These are phyloP conservation scores for Noctua janthina DNA, from an alignment of 2,888 invertebrate species.

Conservation along the genomic window DNA sequence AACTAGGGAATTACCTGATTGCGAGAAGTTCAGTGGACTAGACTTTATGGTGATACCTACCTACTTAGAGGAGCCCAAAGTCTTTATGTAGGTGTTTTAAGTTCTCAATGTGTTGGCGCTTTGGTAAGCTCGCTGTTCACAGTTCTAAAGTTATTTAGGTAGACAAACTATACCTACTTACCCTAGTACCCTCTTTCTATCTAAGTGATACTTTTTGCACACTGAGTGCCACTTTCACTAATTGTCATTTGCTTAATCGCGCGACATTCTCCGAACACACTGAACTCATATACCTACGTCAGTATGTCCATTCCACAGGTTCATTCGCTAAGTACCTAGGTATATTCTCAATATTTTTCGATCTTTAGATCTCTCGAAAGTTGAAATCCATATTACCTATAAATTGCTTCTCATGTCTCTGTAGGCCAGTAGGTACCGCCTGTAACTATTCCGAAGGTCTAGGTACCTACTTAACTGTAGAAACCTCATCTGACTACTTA, in stretches of 20 bases:
- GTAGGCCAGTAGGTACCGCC: too few species aligned
- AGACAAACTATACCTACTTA: background rate
- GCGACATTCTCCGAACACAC: background rate
- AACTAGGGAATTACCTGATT: too few species aligned
- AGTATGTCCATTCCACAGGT: background rate
- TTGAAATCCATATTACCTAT: background rate
- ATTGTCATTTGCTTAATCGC: background rate
- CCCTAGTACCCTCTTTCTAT: background rate
- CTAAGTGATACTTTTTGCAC: background rate
- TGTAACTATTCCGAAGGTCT: background rate
- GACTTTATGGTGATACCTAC: background rate
- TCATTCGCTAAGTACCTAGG: too few species aligned
- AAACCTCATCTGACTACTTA: conserved; percentile 3
- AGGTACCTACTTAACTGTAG: background rate
- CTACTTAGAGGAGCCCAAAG: background rate
- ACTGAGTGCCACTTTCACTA: conserved; percentile 3
- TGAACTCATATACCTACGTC: background rate
- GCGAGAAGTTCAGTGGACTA: background rate
- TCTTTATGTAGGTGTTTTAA: background rate
- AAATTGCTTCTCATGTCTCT: background rate
- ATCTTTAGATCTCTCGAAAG: background rate
- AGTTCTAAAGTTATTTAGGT: background rate
- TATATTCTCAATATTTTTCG: background rate
- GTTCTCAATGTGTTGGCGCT: background rate
- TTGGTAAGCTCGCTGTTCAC: background rate